Evolutionary conservation across 2,888 invertebrate species (phyloP).

Genomic region (Panorpa germanica): DNA sequence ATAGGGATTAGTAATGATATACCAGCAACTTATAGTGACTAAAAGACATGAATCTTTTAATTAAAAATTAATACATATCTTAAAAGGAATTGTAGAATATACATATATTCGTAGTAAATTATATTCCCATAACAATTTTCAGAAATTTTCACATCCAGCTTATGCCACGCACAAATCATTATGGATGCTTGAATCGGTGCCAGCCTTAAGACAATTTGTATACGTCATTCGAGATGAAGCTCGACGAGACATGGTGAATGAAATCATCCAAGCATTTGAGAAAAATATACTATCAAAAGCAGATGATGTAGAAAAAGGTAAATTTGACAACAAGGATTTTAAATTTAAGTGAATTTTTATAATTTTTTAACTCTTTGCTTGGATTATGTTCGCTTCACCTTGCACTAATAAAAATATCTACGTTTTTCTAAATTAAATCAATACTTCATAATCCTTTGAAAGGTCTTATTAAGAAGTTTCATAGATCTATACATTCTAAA

Average conservation of each 20-base stretch:
- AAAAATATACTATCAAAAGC: slow-evolving; percentile 37
- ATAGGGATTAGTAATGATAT: too few relatives aligned
- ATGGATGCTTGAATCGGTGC: slow-evolving; percentile 58
- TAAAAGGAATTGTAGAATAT: too few relatives aligned
- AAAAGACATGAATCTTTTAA: slow-evolving; percentile 37
- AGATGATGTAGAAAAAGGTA: slow-evolving; percentile 39
- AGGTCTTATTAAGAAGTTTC: too few relatives aligned
- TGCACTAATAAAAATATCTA: too few relatives aligned
- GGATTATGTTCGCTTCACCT: too few relatives aligned
- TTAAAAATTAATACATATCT: not conserved
- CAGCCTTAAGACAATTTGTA: slow-evolving; percentile 47
- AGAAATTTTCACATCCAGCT: slow-evolving; percentile 55
- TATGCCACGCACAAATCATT: slow-evolving; percentile 43
- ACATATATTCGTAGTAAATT: too few relatives aligned
- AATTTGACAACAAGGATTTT: slow-evolving; percentile 3
- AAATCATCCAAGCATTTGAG: slow-evolving; percentile 43
- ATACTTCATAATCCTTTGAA: too few relatives aligned
- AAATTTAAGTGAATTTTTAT: slow-evolving; percentile 19
- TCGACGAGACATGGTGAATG: slow-evolving; percentile 36
- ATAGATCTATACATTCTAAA: too few relatives aligned
- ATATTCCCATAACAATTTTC: slow-evolving; percentile 10
- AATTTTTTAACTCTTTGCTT: too few relatives aligned
- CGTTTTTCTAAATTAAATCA: too few relatives aligned
- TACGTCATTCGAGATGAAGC: slow-evolving; percentile 43
- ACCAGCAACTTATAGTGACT: too few relatives aligned